phyloP scores from a whole-genome alignment of 2,888 invertebrate genomes.

The Balanococcus diminutus region DNA sequence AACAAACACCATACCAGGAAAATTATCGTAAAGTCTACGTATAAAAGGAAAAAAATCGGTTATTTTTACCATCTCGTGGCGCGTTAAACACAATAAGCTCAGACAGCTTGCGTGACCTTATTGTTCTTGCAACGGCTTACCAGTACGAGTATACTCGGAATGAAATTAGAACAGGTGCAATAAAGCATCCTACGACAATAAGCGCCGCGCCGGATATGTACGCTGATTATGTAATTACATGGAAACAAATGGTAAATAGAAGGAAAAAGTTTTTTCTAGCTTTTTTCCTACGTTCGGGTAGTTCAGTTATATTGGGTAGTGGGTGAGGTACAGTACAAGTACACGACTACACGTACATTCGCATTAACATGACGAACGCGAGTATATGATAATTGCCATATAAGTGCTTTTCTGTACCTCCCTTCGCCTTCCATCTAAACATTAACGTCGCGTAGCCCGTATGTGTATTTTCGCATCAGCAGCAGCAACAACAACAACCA shows the following conservation, averaged over 20 bases:
- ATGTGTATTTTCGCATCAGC: no score
- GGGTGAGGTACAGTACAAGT: no score
- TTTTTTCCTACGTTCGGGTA: no score
- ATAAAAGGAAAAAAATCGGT: neutral
- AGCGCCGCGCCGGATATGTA: conserved; percentile 28
- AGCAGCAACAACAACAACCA: no score
- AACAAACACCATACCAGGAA: neutral
- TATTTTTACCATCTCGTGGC: neutral
- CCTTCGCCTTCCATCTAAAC: no score
- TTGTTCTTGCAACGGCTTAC: conserved; percentile 13
- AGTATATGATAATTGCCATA: no score
- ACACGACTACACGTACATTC: no score
- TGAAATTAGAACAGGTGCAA: conserved; percentile 18
- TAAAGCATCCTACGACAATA: conserved; percentile 20
- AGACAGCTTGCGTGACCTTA: neutral
- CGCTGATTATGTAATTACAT: neutral
- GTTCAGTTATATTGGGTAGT: neutral
- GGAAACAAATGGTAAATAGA: neutral
- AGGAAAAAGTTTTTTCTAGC: neutral
- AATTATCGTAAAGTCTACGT: neutral
- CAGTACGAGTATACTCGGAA: no score
- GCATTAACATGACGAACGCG: no score
- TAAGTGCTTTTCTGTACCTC: no score
- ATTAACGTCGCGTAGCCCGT: no score
- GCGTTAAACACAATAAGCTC: neutral